Conservation (phyloP, 1,140 invertebrate genomes). For the Oppia nitens region DNA sequence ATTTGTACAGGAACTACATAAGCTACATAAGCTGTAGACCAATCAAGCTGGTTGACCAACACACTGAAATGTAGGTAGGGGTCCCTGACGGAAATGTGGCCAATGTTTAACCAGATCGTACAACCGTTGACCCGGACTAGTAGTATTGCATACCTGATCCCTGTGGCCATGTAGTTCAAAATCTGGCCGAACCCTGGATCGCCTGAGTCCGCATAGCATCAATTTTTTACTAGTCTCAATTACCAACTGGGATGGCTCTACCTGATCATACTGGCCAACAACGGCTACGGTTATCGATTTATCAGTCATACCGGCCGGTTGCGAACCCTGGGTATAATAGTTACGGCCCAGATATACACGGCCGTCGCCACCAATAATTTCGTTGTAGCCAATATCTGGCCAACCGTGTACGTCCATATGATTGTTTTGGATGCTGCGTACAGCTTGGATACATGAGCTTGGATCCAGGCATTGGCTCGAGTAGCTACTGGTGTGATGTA, state of each 20-base stretch:
- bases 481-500: conserved; percentile 27
- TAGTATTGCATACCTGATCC: conserved; percentile 19
- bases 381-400: conserved; percentile 23
- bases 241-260: conserved; percentile 4
- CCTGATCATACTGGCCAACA: conserved; percentile 20
- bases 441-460: conserved; percentile 16
- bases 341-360: conserved; percentile 27
- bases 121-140: conserved; percentile 16
- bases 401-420: conserved; percentile 21
- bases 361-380: conserved; percentile 28
- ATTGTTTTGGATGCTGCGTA: conserved; percentile 25
- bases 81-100: not conserved
- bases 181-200: not conserved
- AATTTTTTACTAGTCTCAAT: conserved; percentile 7
- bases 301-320: conserved; percentile 24
- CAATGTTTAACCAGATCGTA: conserved; percentile 2
- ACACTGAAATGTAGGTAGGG: too few species aligned
- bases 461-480: conserved; percentile 18
- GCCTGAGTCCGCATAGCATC: conserved; percentile 7
- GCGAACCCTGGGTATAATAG: conserved; percentile 24
- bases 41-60: too few species aligned
- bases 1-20: too few species aligned
- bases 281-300: conserved; percentile 23
- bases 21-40: too few species aligned
- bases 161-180: conserved; percentile 17